A percentile compares a stretch with the other conserved stretches of the same genome.
Conservation (phyloP, 2,113 vertebrate genomes). For the Vireo altiloquus region DNA sequence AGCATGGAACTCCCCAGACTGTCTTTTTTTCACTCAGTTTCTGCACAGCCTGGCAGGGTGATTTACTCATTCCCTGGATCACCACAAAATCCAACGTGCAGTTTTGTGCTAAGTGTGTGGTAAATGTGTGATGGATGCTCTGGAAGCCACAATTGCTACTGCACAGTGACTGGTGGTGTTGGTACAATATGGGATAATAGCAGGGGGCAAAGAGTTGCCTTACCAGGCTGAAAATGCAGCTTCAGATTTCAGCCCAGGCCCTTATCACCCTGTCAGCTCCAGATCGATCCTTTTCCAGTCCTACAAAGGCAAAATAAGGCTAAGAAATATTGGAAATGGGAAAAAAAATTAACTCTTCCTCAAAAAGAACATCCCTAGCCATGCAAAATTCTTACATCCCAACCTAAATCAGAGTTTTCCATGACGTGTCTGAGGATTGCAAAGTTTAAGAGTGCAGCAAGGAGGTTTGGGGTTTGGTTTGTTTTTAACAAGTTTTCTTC, state of each 20-base stretch:
- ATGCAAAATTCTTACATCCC: background rate
- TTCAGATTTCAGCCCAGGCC: background rate
- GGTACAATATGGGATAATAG: conserved; percentile 35
- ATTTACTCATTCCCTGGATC: background rate
- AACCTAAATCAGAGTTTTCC: background rate
- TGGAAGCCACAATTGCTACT: conserved; percentile 11
- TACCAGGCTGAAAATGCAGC: background rate
- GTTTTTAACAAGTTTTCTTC: background rate
- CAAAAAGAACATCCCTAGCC: background rate
- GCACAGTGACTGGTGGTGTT: background rate
- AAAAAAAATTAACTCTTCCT: background rate
- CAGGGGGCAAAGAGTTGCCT: background rate
- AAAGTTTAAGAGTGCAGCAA: background rate
- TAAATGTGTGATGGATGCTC: background rate
- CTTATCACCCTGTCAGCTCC: background rate
- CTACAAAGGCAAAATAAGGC: background rate
- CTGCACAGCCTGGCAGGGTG: background rate
- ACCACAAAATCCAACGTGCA: background rate
- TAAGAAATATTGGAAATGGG: background rate
- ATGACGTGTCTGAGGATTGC: background rate
- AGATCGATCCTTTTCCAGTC: background rate
- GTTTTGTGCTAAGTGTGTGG: conserved; percentile 48
- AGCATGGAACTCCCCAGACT: background rate
- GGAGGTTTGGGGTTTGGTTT: background rate
- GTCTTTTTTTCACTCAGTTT: background rate